phyloP scores from a whole-genome alignment of 1,140 invertebrate species.

The Brachionus rotundiformis region DNA sequence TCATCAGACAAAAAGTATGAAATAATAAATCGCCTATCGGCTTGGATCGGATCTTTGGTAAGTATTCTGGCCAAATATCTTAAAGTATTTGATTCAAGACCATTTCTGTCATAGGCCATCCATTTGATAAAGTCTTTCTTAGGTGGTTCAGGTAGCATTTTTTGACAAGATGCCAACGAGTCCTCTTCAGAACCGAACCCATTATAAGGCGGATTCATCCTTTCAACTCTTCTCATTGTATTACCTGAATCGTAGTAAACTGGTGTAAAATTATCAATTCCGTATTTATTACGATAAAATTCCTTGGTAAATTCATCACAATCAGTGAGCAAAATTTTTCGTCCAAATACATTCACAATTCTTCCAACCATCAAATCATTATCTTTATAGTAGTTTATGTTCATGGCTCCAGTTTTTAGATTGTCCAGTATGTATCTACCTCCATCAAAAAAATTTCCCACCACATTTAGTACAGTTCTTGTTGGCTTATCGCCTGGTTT shows the following conservation, averaged over 20 bases:
- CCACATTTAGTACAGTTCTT: slow-evolving; percentile 73
- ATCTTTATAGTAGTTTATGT: slow-evolving; percentile 71
- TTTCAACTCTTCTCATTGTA: slow-evolving; percentile 29
- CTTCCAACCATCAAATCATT: slow-evolving; percentile 71
- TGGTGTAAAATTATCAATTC: slow-evolving; percentile 53
- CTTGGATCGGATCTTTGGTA: slow-evolving; percentile 72
- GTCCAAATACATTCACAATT: slow-evolving; percentile 62
- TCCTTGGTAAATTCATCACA: slow-evolving; percentile 65
- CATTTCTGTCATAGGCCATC: slow-evolving; percentile 68
- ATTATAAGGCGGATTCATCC: slow-evolving; percentile 63
- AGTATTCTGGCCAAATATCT: slow-evolving; percentile 76
- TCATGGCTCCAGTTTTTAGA: slow-evolving; percentile 63
- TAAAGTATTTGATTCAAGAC: slow-evolving; percentile 75
- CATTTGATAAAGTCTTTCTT: slow-evolving; percentile 64
- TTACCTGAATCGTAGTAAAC: slow-evolving; percentile 21
- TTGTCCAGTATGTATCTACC: slow-evolving; percentile 68
- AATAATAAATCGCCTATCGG: slow-evolving; percentile 75
- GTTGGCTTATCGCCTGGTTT: slow-evolving; percentile 69
- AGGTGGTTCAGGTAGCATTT: slow-evolving; percentile 62
- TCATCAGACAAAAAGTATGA: slow-evolving; percentile 80
- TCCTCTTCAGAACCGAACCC: slow-evolving; percentile 65
- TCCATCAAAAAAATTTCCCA: slow-evolving; percentile 69
- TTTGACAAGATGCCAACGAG: slow-evolving; percentile 62
- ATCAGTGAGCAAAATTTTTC: slow-evolving; percentile 61
- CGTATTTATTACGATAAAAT: slow-evolving; percentile 66